Percentiles rank a stretch among this genome's conserved stretches.
Evolutionary conservation across 2,797 vertebrate species (phyloP).

Genomic region (Melanotaenia pygmaea): DNA sequence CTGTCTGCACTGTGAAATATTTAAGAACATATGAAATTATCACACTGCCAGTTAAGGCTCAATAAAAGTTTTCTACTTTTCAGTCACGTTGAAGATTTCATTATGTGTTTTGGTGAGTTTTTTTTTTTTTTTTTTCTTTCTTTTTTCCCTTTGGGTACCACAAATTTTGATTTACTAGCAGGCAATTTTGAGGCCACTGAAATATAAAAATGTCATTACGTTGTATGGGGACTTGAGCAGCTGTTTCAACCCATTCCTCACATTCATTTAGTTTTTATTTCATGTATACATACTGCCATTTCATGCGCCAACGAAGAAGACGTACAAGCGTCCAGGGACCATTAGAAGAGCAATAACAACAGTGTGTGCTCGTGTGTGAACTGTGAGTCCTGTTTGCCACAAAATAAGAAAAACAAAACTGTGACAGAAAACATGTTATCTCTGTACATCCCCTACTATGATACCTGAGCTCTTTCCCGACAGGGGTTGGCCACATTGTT

Average conservation of each 20-base stretch:
- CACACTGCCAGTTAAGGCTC: constrained; percentile 10
- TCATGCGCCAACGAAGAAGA: constrained; percentile 63
- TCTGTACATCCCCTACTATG: constrained; percentile 61
- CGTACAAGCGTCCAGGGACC: constrained; percentile 70
- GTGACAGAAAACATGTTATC: constrained; percentile 64
- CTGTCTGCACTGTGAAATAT: constrained; percentile 17
- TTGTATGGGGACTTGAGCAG: constrained; percentile 53
- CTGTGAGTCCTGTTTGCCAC: constrained; percentile 50
- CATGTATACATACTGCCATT: constrained; percentile 55
- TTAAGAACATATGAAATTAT: neutral
- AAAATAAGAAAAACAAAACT: constrained; percentile 14
- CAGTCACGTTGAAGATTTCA: constrained; percentile 7
- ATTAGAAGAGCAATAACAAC: constrained; percentile 72
- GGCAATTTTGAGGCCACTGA: neutral
- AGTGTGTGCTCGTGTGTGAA: constrained; percentile 70
- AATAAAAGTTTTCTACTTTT: constrained; percentile 1
- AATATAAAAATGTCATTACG: constrained; percentile 34
- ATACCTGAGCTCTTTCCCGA: constrained; percentile 76
- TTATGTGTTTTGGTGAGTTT: neutral
- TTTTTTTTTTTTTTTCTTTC: constrained; percentile 2
- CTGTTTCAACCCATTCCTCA: constrained; percentile 56
- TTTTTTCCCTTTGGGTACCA: constrained; percentile 1
- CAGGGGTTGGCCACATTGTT: constrained; percentile 71
- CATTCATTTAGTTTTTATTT: constrained; percentile 67
- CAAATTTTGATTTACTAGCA: constrained; percentile 2